Conservation (phyloP, 1,140 invertebrate genomes). For the Lordiphosa stackelbergi region DNA sequence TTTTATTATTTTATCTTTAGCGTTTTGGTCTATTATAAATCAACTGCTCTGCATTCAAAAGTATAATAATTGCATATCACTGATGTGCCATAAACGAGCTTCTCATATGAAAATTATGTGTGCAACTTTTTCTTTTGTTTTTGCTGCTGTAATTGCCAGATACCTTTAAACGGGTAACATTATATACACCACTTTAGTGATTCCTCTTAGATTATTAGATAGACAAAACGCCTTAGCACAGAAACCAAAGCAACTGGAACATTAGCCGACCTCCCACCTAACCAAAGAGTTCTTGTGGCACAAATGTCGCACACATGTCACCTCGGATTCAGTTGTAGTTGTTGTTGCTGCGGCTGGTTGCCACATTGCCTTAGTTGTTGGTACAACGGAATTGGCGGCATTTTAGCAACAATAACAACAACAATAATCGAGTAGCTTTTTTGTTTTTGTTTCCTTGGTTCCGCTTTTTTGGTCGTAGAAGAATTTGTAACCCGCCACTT, state of each 20-base stretch:
- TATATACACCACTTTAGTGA: conserved; percentile 38
- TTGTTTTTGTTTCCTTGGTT: conserved; percentile 71
- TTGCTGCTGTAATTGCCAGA: conserved; percentile 26
- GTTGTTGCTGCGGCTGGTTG: conserved; percentile 33
- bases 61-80: conserved; percentile 33
- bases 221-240: conserved; percentile 71
- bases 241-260: conserved; percentile 75
- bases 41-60: conserved; percentile 7
- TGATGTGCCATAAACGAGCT: conserved; percentile 50
- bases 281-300: conserved; percentile 44
- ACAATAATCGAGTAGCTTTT: conserved; percentile 27
- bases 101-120: conserved; percentile 39
- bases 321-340: conserved; percentile 19
- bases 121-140: conserved; percentile 26
- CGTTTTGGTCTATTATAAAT: conserved; percentile 2
- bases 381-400: conserved; percentile 57
- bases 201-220: conserved; percentile 70
- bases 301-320: conserved; percentile 70
- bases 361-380: conserved; percentile 54
- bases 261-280: conserved; percentile 46
- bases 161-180: conserved; percentile 49
- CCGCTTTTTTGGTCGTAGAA: conserved; percentile 38
- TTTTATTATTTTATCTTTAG: not conserved
- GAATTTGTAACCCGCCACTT: conserved; percentile 33
- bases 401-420: conserved; percentile 42